Conservation (phyloP, 2,888 invertebrate genomes). For the Steinernema carpocapsae region DNA sequence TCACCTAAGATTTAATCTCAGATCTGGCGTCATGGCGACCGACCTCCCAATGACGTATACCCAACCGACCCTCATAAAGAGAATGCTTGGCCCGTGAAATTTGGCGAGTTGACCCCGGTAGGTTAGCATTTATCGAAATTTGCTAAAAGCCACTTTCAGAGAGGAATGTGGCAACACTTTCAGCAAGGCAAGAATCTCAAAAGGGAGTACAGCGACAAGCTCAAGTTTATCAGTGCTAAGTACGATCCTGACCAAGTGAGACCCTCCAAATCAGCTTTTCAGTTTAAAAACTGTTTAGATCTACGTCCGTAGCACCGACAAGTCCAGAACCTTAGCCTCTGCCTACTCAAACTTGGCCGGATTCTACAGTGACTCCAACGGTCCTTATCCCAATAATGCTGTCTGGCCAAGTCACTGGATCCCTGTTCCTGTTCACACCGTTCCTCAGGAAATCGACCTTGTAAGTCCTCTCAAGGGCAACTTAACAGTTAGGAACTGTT, state of each 20-base stretch:
- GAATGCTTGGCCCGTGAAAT: slow-evolving; percentile 82
- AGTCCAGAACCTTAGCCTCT: slow-evolving; percentile 78
- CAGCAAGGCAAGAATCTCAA: slow-evolving; percentile 51
- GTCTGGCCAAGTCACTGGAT: slow-evolving; percentile 60
- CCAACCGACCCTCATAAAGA: slow-evolving; percentile 82
- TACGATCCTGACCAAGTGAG: slow-evolving; percentile 49
- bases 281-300: no score
- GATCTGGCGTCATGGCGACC: slow-evolving; percentile 87
- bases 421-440: slow-evolving; percentile 60
- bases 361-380: slow-evolving; percentile 72
- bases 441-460: slow-evolving; percentile 52
- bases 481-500: no score
- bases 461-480: slow-evolving; percentile 39
- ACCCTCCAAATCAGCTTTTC: no score
- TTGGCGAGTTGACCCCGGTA: slow-evolving; percentile 87
- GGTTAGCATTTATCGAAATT: slow-evolving; percentile 48
- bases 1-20: slow-evolving; percentile 70
- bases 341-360: slow-evolving; percentile 83
- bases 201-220: slow-evolving; percentile 48
- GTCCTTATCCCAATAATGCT: slow-evolving; percentile 47
- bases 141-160: slow-evolving; percentile 51
- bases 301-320: slow-evolving; percentile 69
- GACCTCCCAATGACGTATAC: slow-evolving; percentile 82
- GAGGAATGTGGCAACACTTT: slow-evolving; percentile 58
- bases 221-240: slow-evolving; percentile 41